Evolutionary conservation across 2,797 vertebrate genomes (phyloP), one percentile per base, ranked within the genome.

Genomic region (Myripristis jacobus): DNA sequence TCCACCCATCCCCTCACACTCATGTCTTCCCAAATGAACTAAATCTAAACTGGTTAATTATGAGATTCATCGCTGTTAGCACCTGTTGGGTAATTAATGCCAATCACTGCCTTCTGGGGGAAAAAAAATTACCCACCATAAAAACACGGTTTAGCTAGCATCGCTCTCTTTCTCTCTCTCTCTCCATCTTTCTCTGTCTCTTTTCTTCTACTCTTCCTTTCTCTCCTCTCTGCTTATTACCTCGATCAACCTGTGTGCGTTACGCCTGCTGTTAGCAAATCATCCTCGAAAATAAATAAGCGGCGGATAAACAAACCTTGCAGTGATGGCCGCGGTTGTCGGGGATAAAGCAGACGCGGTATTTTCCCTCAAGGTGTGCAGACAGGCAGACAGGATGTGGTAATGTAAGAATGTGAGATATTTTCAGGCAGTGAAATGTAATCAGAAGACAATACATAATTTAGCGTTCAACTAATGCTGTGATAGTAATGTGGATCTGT

Each of bases 21-120:
- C 71, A 34, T 73, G 81, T 84, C 86, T 82, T 79, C 74, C 72
- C 67, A 82, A 86, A 91, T 88, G 81, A 92, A 87, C 84, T 58
- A 69, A 84, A 89, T 87, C 80, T 86, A 84, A 93, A 91, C 82
- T 69, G 70, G 69, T 86, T 91, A 86, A 91, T 93, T 90, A 92
- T 87, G 75, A 87, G 89, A 91, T 82, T 82, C 80, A 80, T 88
- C 61, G 67, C 87, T 78, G 84, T 89, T 90, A 89, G 87, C 88
- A 93, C 89, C 92, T 93, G 89, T 91, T 91, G 67, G 81, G 81
- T 90, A 92, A 92, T 93, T 91, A 91, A 91, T 92, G 87, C 87
- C 89, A 92, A 91, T 93, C 86, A 87, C 72, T 85, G 87, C 87
- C 87, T 90, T 91, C 86, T 84, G 80, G 80, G 84, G 89, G 81